A percentile compares a stretch with the other conserved stretches of the same genome.
Conservation (phyloP, 2,888 invertebrate species). For the Scaptomyza caliginosa region DNA sequence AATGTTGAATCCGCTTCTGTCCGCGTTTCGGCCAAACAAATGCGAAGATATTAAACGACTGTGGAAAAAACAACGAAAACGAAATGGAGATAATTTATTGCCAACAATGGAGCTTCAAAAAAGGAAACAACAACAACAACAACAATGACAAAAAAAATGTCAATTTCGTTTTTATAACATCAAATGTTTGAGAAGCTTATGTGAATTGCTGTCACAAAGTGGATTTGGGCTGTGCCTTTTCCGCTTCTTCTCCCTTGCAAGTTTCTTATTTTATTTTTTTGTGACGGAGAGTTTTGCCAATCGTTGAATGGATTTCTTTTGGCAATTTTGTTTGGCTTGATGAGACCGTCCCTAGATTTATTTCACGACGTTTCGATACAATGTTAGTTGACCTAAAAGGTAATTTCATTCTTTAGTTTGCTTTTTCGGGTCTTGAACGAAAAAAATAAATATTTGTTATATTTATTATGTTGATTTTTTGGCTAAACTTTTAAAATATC, state of each 20-base stretch:
- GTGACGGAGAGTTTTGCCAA: not conserved
- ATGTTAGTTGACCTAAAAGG: not conserved
- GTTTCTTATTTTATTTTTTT: conserved; percentile 3
- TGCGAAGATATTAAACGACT: conserved; percentile 50
- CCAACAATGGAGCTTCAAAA: conserved; percentile 69
- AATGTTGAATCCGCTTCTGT: conserved; percentile 64
- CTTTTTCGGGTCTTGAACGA: too few species aligned
- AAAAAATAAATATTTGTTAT: too few species aligned
- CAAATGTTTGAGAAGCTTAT: conserved; percentile 75
- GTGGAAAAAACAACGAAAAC: conserved; percentile 14
- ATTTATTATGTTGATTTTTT: too few species aligned
- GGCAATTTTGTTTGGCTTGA: not conserved
- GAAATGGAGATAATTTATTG: conserved; percentile 65
- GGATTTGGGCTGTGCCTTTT: conserved; percentile 59
- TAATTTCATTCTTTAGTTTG: not conserved
- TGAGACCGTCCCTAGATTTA: not conserved
- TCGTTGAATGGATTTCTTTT: not conserved
- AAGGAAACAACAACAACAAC: too few species aligned
- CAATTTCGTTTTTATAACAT: conserved; percentile 76
- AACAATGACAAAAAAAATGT: conserved; percentile 65
- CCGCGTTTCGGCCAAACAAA: conserved; percentile 40
- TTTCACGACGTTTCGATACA: not conserved
- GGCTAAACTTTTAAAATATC: too few species aligned
- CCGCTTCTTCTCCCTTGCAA: conserved; percentile 3
- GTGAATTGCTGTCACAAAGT: conserved; percentile 69